These are phyloP conservation scores for Umimayanthus chanpuru DNA, from an alignment of 92 coral and sea anemone genomes.

Conservation along the genomic window DNA sequence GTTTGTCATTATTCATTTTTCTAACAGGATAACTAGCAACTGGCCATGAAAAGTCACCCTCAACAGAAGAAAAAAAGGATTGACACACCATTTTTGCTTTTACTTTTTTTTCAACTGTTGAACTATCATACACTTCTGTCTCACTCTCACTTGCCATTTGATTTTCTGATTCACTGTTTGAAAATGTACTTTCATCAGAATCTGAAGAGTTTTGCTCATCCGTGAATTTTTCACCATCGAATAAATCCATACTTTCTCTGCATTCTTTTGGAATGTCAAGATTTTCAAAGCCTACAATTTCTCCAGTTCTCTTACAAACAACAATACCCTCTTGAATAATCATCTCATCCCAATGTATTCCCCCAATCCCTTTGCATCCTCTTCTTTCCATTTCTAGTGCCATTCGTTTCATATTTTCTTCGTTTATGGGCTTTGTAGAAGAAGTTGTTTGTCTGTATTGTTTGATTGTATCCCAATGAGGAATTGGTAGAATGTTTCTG, in stretches of 20 bases:
- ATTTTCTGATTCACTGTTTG: not conserved
- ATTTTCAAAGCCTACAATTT: slow-evolving; percentile 67
- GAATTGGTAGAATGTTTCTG: slow-evolving; percentile 53
- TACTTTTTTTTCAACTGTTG: not conserved
- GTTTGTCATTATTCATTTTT: slow-evolving; percentile 47
- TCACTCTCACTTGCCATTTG: not conserved
- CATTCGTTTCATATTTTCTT: slow-evolving; percentile 48
- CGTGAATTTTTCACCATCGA: not conserved
- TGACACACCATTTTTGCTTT: slow-evolving; percentile 50
- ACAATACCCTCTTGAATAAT: slow-evolving; percentile 54
- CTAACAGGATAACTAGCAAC: slow-evolving; percentile 59
- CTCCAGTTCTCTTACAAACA: slow-evolving; percentile 56
- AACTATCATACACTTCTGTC: not conserved
- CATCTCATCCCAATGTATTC: slow-evolving; percentile 72
- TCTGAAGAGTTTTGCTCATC: not conserved
- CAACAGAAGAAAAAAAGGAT: slow-evolving; percentile 56
- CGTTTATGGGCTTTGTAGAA: slow-evolving; percentile 42
- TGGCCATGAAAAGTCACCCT: slow-evolving; percentile 66
- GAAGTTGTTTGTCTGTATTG: slow-evolving; percentile 51
- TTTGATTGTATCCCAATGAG: slow-evolving; percentile 54
- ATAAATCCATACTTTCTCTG: not conserved
- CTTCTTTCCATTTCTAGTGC: slow-evolving; percentile 58
- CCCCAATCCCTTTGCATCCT: slow-evolving; percentile 56
- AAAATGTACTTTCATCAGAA: not conserved
- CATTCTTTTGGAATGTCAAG: not conserved